Percentiles rank a stretch among this genome's conserved stretches.
phyloP scores from a whole-genome alignment of 2,797 vertebrate species.

The Bufotes viridis region DNA sequence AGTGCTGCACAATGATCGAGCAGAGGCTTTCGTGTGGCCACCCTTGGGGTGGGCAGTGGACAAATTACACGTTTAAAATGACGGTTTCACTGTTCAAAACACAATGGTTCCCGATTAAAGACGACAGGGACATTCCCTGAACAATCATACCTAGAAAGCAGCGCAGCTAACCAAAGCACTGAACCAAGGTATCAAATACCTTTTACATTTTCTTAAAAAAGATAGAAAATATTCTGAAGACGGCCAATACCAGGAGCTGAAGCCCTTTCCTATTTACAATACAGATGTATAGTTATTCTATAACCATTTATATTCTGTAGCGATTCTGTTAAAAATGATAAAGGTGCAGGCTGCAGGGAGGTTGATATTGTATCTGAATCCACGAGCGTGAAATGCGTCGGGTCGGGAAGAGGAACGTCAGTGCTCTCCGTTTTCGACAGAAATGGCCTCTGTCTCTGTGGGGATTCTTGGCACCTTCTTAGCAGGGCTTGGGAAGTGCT shows the following conservation, averaged over 20 bases:
- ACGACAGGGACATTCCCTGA: neutral
- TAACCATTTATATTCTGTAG: slow-evolving; percentile 13
- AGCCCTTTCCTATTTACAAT: slow-evolving; percentile 46
- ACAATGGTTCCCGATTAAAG: slow-evolving; percentile 1
- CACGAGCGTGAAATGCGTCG: neutral
- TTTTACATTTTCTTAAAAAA: neutral
- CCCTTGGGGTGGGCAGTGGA: neutral
- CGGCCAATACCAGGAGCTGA: slow-evolving; percentile 4
- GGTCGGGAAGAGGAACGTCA: slow-evolving; percentile 69
- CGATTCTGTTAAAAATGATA: slow-evolving; percentile 13
- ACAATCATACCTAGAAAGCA: neutral
- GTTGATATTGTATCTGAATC: neutral
- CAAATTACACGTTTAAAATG: neutral
- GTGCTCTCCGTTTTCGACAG: slow-evolving; percentile 83
- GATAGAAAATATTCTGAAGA: slow-evolving; percentile 39
- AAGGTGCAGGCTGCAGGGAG: slow-evolving; percentile 18
- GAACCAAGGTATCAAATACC: neutral
- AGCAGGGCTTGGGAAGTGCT: slow-evolving; percentile 92
- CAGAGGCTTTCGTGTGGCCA: neutral
- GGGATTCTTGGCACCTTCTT: slow-evolving; percentile 97
- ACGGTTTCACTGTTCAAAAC: neutral
- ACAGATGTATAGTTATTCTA: neutral
- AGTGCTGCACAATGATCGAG: slow-evolving; percentile 24
- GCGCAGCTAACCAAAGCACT: neutral
- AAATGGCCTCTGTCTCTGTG: slow-evolving; percentile 74